Conservation (phyloP, 2,113 vertebrate species). For the Ammodytes dubius region DNA sequence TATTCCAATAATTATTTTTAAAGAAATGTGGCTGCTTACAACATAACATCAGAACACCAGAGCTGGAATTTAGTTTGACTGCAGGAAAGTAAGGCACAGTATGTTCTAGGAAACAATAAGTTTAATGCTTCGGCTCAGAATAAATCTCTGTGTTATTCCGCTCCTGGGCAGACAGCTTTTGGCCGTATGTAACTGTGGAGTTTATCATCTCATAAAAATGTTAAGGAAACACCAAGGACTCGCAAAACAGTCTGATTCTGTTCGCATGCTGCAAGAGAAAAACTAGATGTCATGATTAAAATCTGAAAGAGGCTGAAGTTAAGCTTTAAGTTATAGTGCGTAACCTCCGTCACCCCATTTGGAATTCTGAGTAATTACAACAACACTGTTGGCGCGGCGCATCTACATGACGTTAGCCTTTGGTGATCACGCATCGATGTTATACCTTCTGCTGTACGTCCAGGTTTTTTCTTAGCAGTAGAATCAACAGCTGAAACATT, state of each 20-base stretch:
- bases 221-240: slow-evolving; percentile 8
- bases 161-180: slow-evolving; percentile 42
- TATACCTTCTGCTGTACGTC: no score
- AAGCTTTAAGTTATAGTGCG: no score
- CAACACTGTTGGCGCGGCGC: no score
- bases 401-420: no score
- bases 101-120: slow-evolving; percentile 48
- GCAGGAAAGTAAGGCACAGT: slow-evolving; percentile 28
- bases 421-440: no score
- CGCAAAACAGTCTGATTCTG: not conserved
- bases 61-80: slow-evolving; percentile 37
- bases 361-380: no score
- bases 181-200: slow-evolving; percentile 10
- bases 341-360: no score
- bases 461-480: no score
- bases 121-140: slow-evolving; percentile 38
- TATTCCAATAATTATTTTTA: slow-evolving; percentile 50
- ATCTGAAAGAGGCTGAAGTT: not conserved
- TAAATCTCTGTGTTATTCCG: slow-evolving; percentile 52
- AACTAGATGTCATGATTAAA: not conserved
- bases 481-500: not conserved
- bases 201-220: slow-evolving; percentile 53
- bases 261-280: not conserved
- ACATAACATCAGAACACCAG: slow-evolving; percentile 13
- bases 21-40: slow-evolving; percentile 28